Evolutionary conservation across 2,113 vertebrate genomes (phyloP).

Genomic region (Pholis gunnellus): DNA sequence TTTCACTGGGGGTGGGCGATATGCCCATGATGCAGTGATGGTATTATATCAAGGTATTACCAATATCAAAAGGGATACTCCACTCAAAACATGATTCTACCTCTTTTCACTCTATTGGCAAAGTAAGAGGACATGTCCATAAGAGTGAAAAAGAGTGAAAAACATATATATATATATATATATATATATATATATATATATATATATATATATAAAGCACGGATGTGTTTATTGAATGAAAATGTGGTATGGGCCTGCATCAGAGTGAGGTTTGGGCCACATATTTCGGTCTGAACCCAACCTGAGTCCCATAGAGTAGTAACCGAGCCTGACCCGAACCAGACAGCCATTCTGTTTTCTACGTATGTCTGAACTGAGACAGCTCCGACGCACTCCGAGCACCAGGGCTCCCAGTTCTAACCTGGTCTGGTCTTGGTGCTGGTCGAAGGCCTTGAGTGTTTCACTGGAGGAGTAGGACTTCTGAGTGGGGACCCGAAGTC

Average conservation of each 20-base stretch:
- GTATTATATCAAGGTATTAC: background rate
- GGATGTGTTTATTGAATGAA: background rate
- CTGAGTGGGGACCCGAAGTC: slow-evolving; percentile 92
- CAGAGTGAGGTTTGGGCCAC: background rate
- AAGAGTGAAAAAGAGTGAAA: background rate
- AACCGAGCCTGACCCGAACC: no score
- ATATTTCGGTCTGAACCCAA: no score
- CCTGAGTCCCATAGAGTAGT: no score
- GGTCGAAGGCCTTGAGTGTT: slow-evolving; percentile 97
- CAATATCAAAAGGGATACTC: background rate
- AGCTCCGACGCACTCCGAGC: background rate
- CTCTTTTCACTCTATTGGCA: no score
- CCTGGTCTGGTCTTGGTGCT: slow-evolving; percentile 92
- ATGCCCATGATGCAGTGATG: background rate
- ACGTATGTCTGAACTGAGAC: no score
- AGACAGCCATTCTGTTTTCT: no score
- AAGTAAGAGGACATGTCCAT: background rate
- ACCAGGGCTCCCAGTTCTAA: slow-evolving; percentile 20
- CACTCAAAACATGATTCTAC: no score
- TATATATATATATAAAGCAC: background rate
- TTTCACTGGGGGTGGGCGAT: background rate
- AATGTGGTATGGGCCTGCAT: background rate
- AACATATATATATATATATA: background rate
- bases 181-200: no score
- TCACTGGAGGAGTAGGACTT: slow-evolving; percentile 99